Evolutionary conservation across 2,113 vertebrate genomes (phyloP).

Genomic region (Halcyon senegalensis): DNA sequence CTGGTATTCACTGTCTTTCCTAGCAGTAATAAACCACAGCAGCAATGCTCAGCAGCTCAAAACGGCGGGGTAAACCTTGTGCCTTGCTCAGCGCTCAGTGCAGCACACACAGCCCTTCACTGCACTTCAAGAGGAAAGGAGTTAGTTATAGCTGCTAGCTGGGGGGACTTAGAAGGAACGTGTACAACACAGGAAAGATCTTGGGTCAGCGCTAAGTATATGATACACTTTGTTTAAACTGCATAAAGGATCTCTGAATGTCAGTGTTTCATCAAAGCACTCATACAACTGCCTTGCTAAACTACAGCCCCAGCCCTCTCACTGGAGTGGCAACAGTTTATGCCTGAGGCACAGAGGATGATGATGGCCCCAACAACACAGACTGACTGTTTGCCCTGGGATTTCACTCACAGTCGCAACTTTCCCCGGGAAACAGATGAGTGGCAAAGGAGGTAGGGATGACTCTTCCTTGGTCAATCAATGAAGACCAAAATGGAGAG

Average conservation of each 20-base stretch:
- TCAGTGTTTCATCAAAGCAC: background rate
- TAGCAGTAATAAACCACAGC: background rate
- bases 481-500: background rate
- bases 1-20: background rate
- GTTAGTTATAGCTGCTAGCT: background rate
- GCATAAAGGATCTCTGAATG: background rate
- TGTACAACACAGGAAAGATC: background rate
- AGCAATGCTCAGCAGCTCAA: background rate
- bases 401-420: background rate
- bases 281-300: background rate
- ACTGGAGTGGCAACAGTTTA: background rate
- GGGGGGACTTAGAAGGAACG: background rate
- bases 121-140: background rate
- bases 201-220: background rate
- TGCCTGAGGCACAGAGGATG: background rate
- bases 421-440: background rate
- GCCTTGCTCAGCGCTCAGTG: background rate
- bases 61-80: background rate
- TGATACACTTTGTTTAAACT: background rate
- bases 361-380: background rate
- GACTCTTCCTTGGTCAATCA: background rate
- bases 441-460: background rate
- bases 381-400: background rate
- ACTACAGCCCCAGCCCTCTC: background rate
- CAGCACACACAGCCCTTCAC: background rate